Base-by-base conservation (phyloP, 2,888 invertebrate genomes). In the Steinernema carpocapsae region DNA sequence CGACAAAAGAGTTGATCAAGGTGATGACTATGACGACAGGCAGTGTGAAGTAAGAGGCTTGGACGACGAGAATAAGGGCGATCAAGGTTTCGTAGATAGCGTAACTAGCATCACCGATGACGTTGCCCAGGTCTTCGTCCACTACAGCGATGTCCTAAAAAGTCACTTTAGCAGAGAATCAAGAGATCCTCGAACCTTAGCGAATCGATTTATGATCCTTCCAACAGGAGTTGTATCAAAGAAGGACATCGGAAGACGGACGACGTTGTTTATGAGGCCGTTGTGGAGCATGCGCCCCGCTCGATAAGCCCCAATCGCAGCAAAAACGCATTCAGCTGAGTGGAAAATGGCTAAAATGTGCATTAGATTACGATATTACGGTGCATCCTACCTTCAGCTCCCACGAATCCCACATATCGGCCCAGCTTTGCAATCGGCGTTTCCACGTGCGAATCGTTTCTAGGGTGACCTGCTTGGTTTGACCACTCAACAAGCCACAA, bases 141-240 rank as follows among this genome's bases (percentile, higher is more conserved):
- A 19, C 26, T 12, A 10, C 6, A 12, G 22, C 56, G 26, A 56
- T 17, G 56, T 56, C 88, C 82, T n/a, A n/a, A n/a, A n/a, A n/a
- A n/a, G n/a, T n/a, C n/a, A n/a, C n/a, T n/a, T n/a, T n/a, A n/a
- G n/a, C n/a, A n/a, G n/a, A n/a, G n/a, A n/a, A n/a, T n/a, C n/a
- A n/a, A n/a, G n/a, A n/a, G n/a, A n/a, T n/a, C n/a, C n/a, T n/a
- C n/a, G n/a, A n/a, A n/a, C n/a, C n/a, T 88, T 87, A 71, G 85
- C 82, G 77, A 85, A 86, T 51, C 89, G 84, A 80, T 90, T 90
- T 71, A 90, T 76, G 48, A 90, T 86, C 43, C 88, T 83, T 29
- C 90, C 90, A 17, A 87, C 80, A 12, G 89, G 89, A 19, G 88
- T 89, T 12, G 85, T 83, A 78, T 89, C 89, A 74, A 88, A 89